A percentile compares a stretch with the other conserved stretches of the same genome.
These are phyloP conservation scores for Enteromius trimaculatus DNA, from an alignment of 2,797 vertebrate species.

Conservation along the genomic window DNA sequence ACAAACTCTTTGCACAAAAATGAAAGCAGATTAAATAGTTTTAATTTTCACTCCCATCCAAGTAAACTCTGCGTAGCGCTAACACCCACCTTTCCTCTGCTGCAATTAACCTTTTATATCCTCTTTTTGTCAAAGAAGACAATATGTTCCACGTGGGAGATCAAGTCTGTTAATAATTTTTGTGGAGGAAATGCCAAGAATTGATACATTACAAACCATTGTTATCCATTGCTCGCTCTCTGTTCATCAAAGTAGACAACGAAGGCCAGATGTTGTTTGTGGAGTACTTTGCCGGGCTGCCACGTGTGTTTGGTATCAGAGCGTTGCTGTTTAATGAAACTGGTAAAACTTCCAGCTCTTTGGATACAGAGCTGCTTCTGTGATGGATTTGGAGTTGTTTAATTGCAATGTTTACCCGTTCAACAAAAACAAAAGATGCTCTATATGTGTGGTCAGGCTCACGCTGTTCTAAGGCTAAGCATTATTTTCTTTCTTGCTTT, in stretches of 20 bases:
- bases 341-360: conserved; percentile 69
- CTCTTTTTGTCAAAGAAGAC: conserved; percentile 53
- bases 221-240: conserved; percentile 69
- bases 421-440: conserved; percentile 56
- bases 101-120: conserved; percentile 63
- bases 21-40: conserved; percentile 58
- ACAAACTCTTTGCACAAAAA: conserved; percentile 59
- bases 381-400: conserved; percentile 63
- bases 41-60: conserved; percentile 50
- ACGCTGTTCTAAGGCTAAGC: neutral
- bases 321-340: conserved; percentile 70
- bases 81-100: conserved; percentile 57
- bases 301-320: conserved; percentile 72
- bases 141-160: conserved; percentile 61
- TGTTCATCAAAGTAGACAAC: conserved; percentile 70
- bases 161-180: conserved; percentile 70
- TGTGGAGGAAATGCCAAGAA: conserved; percentile 68
- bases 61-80: conserved; percentile 54
- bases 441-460: conserved; percentile 47
- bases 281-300: conserved; percentile 62
- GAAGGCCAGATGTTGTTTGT: conserved; percentile 77
- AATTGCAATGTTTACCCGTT: conserved; percentile 69
- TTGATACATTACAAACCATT: conserved; percentile 68
- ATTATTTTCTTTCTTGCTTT: conserved; percentile 20
- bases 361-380: conserved; percentile 59